These are phyloP conservation scores for Leuciscus idus DNA, from an alignment of 2,113 vertebrate species.

Conservation along the genomic window DNA sequence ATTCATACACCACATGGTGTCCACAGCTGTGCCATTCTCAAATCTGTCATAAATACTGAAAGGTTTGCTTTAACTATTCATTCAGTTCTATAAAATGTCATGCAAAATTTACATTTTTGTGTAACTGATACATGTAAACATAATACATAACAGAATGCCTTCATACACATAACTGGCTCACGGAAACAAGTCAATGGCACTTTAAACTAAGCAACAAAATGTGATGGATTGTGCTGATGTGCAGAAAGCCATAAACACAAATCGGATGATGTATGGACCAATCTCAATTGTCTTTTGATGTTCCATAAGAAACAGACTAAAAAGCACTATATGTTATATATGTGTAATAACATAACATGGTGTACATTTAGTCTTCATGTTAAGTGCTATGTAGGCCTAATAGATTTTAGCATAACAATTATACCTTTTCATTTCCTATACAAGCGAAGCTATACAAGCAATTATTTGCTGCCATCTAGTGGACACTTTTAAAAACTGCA, in stretches of 20 bases:
- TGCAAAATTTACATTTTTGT: slow-evolving; percentile 16
- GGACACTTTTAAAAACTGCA: slow-evolving; percentile 30
- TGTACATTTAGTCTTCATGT: neutral
- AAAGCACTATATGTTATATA: neutral
- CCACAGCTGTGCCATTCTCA: slow-evolving; percentile 18
- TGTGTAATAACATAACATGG: neutral
- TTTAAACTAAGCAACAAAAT: neutral
- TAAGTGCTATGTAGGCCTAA: neutral
- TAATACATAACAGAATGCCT: neutral
- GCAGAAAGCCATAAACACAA: neutral
- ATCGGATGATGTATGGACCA: neutral
- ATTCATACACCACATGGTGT: slow-evolving; percentile 35
- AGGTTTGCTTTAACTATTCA: slow-evolving; percentile 34
- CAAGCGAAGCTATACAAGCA: neutral
- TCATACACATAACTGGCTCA: neutral
- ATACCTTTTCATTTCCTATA: neutral
- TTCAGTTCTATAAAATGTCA: slow-evolving; percentile 16
- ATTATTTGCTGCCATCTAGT: slow-evolving; percentile 54
- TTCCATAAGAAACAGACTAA: neutral
- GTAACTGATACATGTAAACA: slow-evolving; percentile 1
- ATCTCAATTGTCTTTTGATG: neutral
- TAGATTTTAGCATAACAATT: neutral
- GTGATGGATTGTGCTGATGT: neutral
- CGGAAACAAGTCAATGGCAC: neutral
- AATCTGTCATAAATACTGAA: slow-evolving; percentile 21